A percentile compares a stretch with the other conserved stretches of the same genome.
phyloP scores from a whole-genome alignment of 1,140 invertebrate species.

The Gonatopus flavifemur region DNA sequence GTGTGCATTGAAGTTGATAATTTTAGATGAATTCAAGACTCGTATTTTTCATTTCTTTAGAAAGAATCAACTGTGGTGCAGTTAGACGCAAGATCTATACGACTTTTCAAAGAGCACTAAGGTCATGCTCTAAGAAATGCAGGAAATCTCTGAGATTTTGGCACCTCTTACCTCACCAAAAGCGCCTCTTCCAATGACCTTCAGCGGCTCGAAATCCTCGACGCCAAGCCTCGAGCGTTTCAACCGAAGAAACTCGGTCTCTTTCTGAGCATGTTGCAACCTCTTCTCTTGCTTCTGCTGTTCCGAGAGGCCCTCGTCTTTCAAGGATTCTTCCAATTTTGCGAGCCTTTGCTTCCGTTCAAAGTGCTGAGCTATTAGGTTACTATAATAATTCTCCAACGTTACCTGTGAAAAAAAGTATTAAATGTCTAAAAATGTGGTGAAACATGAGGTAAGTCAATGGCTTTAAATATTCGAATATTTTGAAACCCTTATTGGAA shows the following conservation, averaged over 20 bases:
- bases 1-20: too few relatives aligned
- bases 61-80: too few relatives aligned
- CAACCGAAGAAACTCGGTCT: constrained; percentile 95
- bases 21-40: too few relatives aligned
- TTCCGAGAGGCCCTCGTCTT: constrained; percentile 87
- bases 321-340: constrained; percentile 90
- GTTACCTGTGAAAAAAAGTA: constrained; percentile 65
- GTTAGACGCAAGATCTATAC: too few relatives aligned
- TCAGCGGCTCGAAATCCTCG: constrained; percentile 97
- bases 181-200: constrained; percentile 95
- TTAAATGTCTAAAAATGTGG: too few relatives aligned
- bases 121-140: too few relatives aligned
- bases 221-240: constrained; percentile 95
- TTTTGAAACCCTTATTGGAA: too few relatives aligned
- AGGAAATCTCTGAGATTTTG: too few relatives aligned
- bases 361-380: constrained; percentile 94
- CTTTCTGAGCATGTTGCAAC: constrained; percentile 94
- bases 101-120: too few relatives aligned
- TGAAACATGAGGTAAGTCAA: too few relatives aligned
- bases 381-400: constrained; percentile 98
- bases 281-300: constrained; percentile 85
- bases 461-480: too few relatives aligned
- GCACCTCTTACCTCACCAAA: constrained; percentile 94
- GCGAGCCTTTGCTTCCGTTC: constrained; percentile 94
- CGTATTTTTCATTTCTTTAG: too few relatives aligned